Evolutionary conservation across 1,140 invertebrate species (phyloP).

Genomic region (Caenorhabditis tropicalis): DNA sequence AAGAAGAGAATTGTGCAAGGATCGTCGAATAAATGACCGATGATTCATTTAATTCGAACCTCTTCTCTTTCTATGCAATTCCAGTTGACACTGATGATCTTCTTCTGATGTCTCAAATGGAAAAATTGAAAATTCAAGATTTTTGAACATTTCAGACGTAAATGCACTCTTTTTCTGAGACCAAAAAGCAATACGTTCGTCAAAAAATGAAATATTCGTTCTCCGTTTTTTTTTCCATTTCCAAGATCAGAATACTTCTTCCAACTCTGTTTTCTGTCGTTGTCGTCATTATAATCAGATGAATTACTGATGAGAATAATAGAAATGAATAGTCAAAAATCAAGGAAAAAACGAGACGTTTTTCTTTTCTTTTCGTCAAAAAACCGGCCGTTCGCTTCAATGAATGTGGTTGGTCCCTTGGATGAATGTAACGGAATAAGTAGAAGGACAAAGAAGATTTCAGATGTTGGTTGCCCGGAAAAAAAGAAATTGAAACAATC

Average conservation of each 20-base stretch:
- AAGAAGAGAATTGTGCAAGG: too few relatives aligned
- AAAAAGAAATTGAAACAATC: constrained; percentile 15
- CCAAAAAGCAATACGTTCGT: too few relatives aligned
- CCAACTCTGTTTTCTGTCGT: neutral
- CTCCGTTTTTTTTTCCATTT: neutral
- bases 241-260: neutral
- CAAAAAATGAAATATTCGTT: too few relatives aligned
- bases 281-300: neutral
- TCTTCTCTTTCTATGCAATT: too few relatives aligned
- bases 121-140: too few relatives aligned
- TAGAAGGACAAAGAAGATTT: too few relatives aligned
- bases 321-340: neutral
- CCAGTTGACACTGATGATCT: too few relatives aligned
- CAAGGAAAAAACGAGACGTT: neutral
- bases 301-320: constrained; percentile 8
- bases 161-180: too few relatives aligned
- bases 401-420: neutral
- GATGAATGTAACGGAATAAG: neutral
- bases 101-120: too few relatives aligned
- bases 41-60: too few relatives aligned
- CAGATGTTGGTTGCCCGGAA: neutral
- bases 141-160: too few relatives aligned
- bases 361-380: neutral
- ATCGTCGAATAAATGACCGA: too few relatives aligned
- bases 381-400: neutral